Base-by-base conservation (phyloP, 1,140 invertebrate genomes). In the Palaemon carinicauda region DNA sequence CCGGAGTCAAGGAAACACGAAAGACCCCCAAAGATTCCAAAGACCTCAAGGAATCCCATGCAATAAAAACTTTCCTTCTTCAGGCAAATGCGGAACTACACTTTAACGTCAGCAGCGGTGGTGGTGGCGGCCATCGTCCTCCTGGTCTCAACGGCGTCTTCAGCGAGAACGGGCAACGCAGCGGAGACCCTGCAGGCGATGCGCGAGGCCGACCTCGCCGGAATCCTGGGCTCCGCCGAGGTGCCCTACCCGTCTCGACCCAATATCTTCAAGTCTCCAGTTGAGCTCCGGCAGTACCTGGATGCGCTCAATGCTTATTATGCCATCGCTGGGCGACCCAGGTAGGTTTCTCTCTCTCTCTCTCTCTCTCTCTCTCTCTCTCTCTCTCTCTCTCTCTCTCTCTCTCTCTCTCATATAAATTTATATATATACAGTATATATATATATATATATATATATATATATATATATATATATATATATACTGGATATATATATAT, bases 301-400 rank as follows among this genome's bases (percentile, higher is more conserved):
- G 80, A 82, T 29, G 88, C 78, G 10, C 88, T 89, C 53, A 87
- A 89, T 27, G 82, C 82, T 29, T 89, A 86, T 80, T 89, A 82
- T 74, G 83, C 88, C 51, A 87, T 89, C 29, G 80, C 82, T 19
- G 88, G 88, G 3, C 79, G 87, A 60, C 87, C 87, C 52, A 88
- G 87, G 87, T 88, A 54, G 1, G 24, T 53, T 12, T 1, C 0
- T 41, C 41, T 41, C 1, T 41, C 41, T 41, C 1, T 41, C 41
- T 41, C 1, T 41, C 41, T 41, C 41, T 41, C 41, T 41, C 5
- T 41, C 1, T 1, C 5, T 3, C 5, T 41, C 5, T 0, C 12
- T 5, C 12, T 41, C 41, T 41, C 41, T 41, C 41, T 41, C 41
- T 41, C 41, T 41, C 41, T 41, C 41, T 41, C 41, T 41, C 41